Base-by-base conservation (phyloP, 2,888 invertebrate species). In the Phengaris arion region DNA sequence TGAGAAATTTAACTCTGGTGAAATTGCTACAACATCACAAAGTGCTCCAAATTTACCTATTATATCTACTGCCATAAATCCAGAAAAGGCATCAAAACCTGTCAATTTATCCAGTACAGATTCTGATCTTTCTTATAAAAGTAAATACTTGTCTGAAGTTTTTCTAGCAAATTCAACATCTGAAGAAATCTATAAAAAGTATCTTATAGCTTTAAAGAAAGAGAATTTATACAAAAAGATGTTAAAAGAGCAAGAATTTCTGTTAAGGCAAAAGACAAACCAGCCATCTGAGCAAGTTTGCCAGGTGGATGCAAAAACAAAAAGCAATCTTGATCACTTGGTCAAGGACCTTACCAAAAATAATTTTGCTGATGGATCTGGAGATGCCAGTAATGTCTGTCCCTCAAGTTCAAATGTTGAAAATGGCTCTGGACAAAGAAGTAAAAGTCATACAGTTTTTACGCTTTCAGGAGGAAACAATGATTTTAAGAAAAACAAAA, bases 261-360 rank as follows among this genome's bases (percentile, higher is more conserved):
- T 93, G 82, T 79, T 92, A n/a, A 93, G 86, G 82, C 91, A 91
- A 74, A 93, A 92, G 79, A 80, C 91, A 46, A 87, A 7, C 22
- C 54, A 35, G 9, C 0, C 51, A 55, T 7, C n/a, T 55, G n/a
- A 55, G 35, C 12, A 45, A 64, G 35, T 12, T 13, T 35, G 35
- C 13, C 64, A 64, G 35, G 13, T 22, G 12, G 85, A 87, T 57
- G 68, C 79, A 9, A 87, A 86, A 79, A 79, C 84, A 13, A 86
- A 83, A 77, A 86, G 81, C 75, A 87, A 84, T 81, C 80, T 93
- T 15, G 89, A 90, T 79, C 86, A 91, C 76, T 82, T 93, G 68
- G 87, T 93, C 78, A 90, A 91, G 81, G 93, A 93, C 81, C 85
- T 93, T 75, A 88, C 90, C n/a, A 85, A 88, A 79, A 93, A 93